Base-by-base conservation (phyloP, 1,140 invertebrate species). In the Dendroctonus valens region DNA sequence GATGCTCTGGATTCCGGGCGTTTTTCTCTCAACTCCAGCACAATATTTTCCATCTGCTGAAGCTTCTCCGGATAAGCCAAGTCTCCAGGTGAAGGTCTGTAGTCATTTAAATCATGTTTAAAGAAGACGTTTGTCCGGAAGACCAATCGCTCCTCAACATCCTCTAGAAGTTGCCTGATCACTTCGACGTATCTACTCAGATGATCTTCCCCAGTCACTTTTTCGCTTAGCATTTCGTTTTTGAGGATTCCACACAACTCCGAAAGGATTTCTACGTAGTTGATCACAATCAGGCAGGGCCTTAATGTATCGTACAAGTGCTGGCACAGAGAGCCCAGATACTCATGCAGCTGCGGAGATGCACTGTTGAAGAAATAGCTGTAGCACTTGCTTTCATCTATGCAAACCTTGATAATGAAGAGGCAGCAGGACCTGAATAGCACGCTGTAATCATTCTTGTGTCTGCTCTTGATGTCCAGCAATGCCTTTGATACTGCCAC, bases 21-120 rank as follows among this genome's bases (percentile, higher is more conserved):
- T 41, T 81, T 83, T 7, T 89, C 73, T 37, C 81, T 79, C 12
- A 87, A 83, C 68, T 89, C 87, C 76, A 88, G 76, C 2, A 89
- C 87, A 68, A 91, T 91, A 79, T 88, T 89, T 86, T 95, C 91
- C 95, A 99, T 99, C 92, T 98, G 97, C 77, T 94, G 87, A 14
- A 99, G 81, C 79, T 98, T 97, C 73, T 98, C 92, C 0, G 97
- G 97, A 83, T 99, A 99, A 0, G 95, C 95, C 49, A 99, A 81
- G 82, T 99, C 97, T 0, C 97, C 97, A 11, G 91, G 86, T 11
- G 94, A 94, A 7, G 97, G 93, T 68, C 90, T 87, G 77, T 94
- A 96, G 65, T 89, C 87, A 37, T 92, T 79, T 70, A 99, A 94
- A 80, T 99, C 97, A 3, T 91, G 89, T 61, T 92, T 87, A 50